These are phyloP conservation scores for Aspidiotus destructor DNA, from an alignment of 2,888 invertebrate genomes.

Conservation along the genomic window DNA sequence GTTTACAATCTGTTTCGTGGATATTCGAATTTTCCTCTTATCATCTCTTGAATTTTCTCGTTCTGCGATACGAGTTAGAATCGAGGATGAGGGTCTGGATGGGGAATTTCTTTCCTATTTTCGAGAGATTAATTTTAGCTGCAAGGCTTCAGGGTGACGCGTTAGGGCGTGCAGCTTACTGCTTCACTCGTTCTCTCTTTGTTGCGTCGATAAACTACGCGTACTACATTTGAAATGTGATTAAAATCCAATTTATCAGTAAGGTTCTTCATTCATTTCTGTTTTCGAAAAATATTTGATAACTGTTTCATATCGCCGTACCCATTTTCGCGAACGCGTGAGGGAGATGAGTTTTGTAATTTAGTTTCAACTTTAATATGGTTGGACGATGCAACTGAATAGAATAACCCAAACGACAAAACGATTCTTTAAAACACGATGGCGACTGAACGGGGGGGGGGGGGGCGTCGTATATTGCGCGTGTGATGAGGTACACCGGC, in stretches of 20 bases:
- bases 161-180: too few species aligned
- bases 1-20: too few species aligned
- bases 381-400: slow-evolving; percentile 31
- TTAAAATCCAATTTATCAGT: slow-evolving; percentile 32
- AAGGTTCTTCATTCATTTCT: slow-evolving; percentile 15
- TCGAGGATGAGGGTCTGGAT: too few species aligned
- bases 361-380: slow-evolving; percentile 29
- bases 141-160: neutral
- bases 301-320: slow-evolving; percentile 15
- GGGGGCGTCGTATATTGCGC: neutral
- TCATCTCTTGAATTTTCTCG: too few species aligned
- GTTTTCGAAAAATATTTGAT: slow-evolving; percentile 29
- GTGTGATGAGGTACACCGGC: neutral
- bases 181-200: too few species aligned
- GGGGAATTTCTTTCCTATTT: neutral
- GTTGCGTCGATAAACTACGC: neutral
- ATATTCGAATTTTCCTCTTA: too few species aligned
- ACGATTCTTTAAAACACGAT: slow-evolving; percentile 21
- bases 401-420: slow-evolving; percentile 26
- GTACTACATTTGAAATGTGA: slow-evolving; percentile 21
- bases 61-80: too few species aligned
- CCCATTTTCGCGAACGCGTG: slow-evolving; percentile 19
- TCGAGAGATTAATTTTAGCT: neutral
- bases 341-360: slow-evolving; percentile 32
- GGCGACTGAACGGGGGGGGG: slow-evolving; percentile 6